Conservation (phyloP, 1,140 invertebrate genomes). For the Trypoxylus dichotomus region DNA sequence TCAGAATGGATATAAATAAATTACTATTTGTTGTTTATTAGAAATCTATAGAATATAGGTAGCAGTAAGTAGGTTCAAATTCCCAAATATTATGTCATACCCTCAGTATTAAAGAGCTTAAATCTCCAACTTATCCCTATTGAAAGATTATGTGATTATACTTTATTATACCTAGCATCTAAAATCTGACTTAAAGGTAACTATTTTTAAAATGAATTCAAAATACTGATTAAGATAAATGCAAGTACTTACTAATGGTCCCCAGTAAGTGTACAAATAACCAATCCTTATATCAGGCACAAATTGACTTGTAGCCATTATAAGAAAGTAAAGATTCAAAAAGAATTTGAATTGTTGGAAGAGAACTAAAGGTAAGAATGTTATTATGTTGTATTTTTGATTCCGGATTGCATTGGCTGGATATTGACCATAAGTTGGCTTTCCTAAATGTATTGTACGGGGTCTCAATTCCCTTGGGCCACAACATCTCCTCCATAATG, state of each 20-base stretch:
- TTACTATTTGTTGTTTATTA: too few species aligned
- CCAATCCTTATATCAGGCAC: constrained; percentile 95
- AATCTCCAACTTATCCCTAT: too few species aligned
- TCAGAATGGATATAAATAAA: too few species aligned
- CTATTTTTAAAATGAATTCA: too few species aligned
- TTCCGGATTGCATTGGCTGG: constrained; percentile 96
- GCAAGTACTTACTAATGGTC: constrained; percentile 73
- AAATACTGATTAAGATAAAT: not conserved
- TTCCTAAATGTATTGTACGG: constrained; percentile 68
- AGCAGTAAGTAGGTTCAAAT: not conserved
- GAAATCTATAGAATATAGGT: too few species aligned
- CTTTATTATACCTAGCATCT: not conserved
- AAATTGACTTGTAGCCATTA: constrained; percentile 98
- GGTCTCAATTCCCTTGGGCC: constrained; percentile 66
- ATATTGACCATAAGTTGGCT: constrained; percentile 72
- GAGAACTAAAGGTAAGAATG: constrained; percentile 95
- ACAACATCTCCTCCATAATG: constrained; percentile 70
- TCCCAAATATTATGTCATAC: too few species aligned
- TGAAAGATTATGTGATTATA: too few species aligned
- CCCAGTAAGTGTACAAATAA: constrained; percentile 99
- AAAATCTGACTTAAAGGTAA: not conserved
- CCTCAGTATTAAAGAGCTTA: too few species aligned
- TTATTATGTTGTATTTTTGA: constrained; percentile 98
- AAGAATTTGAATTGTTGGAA: constrained; percentile 99
- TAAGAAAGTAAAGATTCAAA: constrained; percentile 95